Evolutionary conservation across 2,888 invertebrate genomes (phyloP), one percentile per base, ranked within the genome.

Genomic region (Apocheima hispidaria): DNA sequence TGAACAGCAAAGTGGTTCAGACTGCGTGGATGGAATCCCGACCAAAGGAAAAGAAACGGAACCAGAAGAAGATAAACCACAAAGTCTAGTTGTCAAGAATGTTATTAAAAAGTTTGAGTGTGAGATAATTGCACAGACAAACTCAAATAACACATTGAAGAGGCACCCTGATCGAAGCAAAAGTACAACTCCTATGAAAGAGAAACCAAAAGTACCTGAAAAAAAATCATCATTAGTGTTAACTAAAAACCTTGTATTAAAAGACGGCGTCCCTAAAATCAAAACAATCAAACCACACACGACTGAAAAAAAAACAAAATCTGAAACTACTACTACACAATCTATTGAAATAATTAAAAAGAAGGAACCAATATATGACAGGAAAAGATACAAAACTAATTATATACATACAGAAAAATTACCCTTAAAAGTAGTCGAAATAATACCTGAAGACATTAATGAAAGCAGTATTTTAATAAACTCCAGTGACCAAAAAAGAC

Each of bases 191-290:
- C 75, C 77, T 51, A 35, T 77, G 58, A 91, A 86, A 84, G 90
- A 92, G 79, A 94, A 94, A 88, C 94, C 94, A 43, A 93, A 93
- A 90, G 90, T 94, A 87, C 94, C 94, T 85, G 94, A 94, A 84
- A 94, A 94, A 77, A 94, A 93, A 83, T 89, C 93, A 69, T 87
- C 91, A 70, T 72, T 93, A 86, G 84, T 90, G 26, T 83, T 93
- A 87, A 92, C 93, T 44, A 93, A 93, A 81, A 93, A 93, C 73
- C 67, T 93, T 68, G 93, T 93, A 14, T 84, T 93, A 14, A 93
- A 88, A 72, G 93, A 94, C 71, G 93, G 93, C 60, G 84, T 93
- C 62, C 89, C 91, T 66, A 93, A 93, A 88, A 86, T 93, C 60
- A 93, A 86, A 82, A 85, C 85, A n/a, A 85, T 87, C 38, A 93